These are phyloP conservation scores for Phaonia tiefii DNA, from an alignment of 2,888 invertebrate species.

Conservation along the genomic window DNA sequence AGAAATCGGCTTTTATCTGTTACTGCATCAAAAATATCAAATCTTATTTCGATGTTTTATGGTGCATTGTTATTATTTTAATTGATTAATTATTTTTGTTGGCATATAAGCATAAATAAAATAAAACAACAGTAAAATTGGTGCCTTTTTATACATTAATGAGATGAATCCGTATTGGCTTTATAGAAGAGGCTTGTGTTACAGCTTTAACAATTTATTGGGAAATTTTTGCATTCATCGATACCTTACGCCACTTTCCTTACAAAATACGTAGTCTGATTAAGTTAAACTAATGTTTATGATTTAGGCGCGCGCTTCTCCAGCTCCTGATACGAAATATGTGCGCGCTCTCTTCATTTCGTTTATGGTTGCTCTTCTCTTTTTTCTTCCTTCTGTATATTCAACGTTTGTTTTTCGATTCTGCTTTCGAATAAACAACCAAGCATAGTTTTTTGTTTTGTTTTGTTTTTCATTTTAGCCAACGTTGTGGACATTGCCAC, in stretches of 20 bases:
- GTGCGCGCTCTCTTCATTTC: slow-evolving; percentile 9
- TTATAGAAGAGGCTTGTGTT: too few relatives aligned
- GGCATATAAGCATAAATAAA: slow-evolving; percentile 8
- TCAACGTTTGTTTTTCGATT: slow-evolving; percentile 10
- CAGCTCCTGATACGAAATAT: slow-evolving; percentile 24
- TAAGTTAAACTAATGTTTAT: neutral
- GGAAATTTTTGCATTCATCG: too few relatives aligned
- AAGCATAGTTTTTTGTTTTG: slow-evolving; percentile 22
- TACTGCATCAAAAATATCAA: slow-evolving; percentile 36
- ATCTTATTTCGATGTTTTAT: slow-evolving; percentile 38
- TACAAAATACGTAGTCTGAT: too few relatives aligned
- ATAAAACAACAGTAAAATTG: neutral
- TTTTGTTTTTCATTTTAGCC: slow-evolving; percentile 27
- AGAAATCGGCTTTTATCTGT: slow-evolving; percentile 51
- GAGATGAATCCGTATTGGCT: too few relatives aligned
- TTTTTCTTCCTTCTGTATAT: neutral
- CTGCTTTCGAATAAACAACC: slow-evolving; percentile 9
- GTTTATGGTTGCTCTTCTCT: neutral
- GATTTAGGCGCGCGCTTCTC: slow-evolving; percentile 60
- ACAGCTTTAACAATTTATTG: too few relatives aligned
- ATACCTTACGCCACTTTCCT: too few relatives aligned
- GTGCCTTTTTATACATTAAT: too few relatives aligned
- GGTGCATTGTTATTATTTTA: slow-evolving; percentile 28
- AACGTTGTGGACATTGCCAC: slow-evolving; percentile 4
- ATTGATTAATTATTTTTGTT: slow-evolving; percentile 27